Conservation (phyloP, 2,113 vertebrate genomes). For the Mesembrinibis cayennensis region DNA sequence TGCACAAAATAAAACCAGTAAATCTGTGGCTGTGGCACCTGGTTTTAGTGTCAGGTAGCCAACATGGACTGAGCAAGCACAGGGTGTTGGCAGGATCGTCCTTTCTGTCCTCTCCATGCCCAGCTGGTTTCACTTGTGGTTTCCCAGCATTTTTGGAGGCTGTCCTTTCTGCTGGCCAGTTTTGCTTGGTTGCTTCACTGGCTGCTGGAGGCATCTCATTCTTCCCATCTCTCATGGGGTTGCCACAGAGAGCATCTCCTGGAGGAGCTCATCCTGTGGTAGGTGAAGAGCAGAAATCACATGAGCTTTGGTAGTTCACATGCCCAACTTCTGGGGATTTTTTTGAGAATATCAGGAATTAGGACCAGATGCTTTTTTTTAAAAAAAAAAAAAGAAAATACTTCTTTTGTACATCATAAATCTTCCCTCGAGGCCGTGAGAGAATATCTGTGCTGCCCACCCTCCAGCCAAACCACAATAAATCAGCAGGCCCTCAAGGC, state of each 20-base stretch:
- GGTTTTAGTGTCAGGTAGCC: not conserved
- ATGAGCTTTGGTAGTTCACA: not conserved
- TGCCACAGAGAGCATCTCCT: not conserved
- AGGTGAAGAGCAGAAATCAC: not conserved
- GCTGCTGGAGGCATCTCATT: not conserved
- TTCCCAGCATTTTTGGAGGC: not conserved
- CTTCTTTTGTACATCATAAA: constrained; percentile 15
- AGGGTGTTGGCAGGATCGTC: not conserved
- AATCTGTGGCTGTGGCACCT: not conserved
- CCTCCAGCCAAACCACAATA: not conserved
- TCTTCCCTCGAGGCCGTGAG: constrained; percentile 6
- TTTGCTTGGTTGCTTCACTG: not conserved
- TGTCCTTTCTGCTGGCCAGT: not conserved
- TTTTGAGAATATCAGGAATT: not conserved
- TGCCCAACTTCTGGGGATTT: not conserved
- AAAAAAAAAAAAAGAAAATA: not conserved
- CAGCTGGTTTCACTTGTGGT: not conserved
- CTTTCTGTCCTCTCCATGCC: not conserved
- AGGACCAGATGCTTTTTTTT: not conserved
- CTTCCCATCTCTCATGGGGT: not conserved
- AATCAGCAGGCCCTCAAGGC: not conserved
- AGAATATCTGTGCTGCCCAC: constrained; percentile 13
- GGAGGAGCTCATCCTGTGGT: not conserved
- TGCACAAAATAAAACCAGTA: not conserved
- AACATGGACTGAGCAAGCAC: not conserved